Evolutionary conservation across 1,140 invertebrate species (phyloP).

Genomic region (Chelonus insularis): DNA sequence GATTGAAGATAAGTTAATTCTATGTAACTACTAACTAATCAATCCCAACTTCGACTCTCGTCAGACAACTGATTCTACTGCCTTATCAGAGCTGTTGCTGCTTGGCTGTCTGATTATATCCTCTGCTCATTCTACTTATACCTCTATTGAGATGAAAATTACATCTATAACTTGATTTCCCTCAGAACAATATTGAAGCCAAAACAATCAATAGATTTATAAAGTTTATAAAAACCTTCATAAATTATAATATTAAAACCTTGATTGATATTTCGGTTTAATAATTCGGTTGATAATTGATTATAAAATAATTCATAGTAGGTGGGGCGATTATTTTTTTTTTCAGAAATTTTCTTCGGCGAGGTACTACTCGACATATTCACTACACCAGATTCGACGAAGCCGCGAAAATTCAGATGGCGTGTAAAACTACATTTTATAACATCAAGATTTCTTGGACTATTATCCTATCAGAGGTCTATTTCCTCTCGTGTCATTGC

Average conservation of each 20-base stretch:
- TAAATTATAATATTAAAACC: too few species aligned
- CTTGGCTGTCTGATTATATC: neutral
- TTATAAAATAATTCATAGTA: neutral
- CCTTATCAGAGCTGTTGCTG: neutral
- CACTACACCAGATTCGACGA: conserved; percentile 66
- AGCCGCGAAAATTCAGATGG: conserved; percentile 71
- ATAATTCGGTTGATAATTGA: too few species aligned
- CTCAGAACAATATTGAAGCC: neutral
- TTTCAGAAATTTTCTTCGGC: conserved; percentile 73
- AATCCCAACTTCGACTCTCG: neutral
- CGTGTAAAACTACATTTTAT: conserved; percentile 78
- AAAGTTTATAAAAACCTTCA: neutral
- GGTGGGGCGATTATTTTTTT: conserved; percentile 37
- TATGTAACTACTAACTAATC: neutral
- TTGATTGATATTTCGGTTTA: too few species aligned
- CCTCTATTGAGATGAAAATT: neutral
- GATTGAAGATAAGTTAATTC: neutral
- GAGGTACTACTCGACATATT: conserved; percentile 72
- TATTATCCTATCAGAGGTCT: neutral
- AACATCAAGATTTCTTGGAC: conserved; percentile 30
- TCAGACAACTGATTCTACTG: too few species aligned
- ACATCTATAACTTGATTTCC: neutral
- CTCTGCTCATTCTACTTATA: neutral
- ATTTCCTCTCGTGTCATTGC: conserved; percentile 27
- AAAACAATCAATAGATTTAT: conserved; percentile 11